phyloP scores from a whole-genome alignment of 2,797 vertebrate genomes.

The Leptatherina wallacei region DNA sequence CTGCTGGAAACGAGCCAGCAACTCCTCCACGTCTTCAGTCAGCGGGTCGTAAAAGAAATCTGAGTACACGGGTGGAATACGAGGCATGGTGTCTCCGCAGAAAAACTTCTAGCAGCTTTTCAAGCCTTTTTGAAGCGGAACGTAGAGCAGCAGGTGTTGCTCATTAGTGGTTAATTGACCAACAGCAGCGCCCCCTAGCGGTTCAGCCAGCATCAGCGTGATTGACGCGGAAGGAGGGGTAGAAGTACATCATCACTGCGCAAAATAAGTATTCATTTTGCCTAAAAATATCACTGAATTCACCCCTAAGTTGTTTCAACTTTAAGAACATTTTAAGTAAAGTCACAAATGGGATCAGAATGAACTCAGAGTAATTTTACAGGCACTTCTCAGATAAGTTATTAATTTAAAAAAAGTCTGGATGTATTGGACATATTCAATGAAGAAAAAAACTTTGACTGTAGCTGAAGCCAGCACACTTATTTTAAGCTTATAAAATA shows the following conservation, averaged over 20 bases:
- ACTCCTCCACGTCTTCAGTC: constrained; percentile 73
- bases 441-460: too few relatives aligned
- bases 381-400: too few relatives aligned
- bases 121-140: not conserved
- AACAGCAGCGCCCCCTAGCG: not conserved
- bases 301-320: too few relatives aligned
- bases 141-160: constrained; percentile 1
- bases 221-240: not conserved
- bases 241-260: too few relatives aligned
- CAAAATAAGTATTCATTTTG: too few relatives aligned
- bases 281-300: too few relatives aligned
- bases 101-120: not conserved
- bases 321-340: too few relatives aligned
- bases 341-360: too few relatives aligned
- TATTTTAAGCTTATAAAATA: not conserved
- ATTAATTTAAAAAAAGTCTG: too few relatives aligned
- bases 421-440: too few relatives aligned
- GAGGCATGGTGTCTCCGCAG: constrained; percentile 50
- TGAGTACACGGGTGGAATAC: not conserved
- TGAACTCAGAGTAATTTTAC: too few relatives aligned
- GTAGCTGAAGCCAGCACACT: not conserved
- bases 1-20: constrained; percentile 70
- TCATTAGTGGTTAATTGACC: not conserved
- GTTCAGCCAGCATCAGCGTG: not conserved
- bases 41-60: constrained; percentile 50